phyloP scores from a whole-genome alignment of 1,140 invertebrate species.

The Phenacoccus solenopsis region DNA sequence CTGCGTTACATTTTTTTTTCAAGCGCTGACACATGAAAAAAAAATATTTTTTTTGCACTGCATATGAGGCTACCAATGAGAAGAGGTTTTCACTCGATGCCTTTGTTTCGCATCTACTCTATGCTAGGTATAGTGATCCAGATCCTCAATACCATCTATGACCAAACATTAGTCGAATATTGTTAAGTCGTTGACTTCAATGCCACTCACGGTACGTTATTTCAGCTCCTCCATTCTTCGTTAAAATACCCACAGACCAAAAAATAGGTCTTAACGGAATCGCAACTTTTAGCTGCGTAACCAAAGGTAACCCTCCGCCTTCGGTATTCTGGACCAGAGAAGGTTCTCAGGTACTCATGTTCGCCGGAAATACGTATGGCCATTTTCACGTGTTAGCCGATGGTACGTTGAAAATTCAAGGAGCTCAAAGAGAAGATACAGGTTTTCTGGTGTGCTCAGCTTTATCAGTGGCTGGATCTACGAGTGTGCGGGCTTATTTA shows the following conservation, averaged over 20 bases:
- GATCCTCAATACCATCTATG: no score
- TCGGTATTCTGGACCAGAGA: slow-evolving; percentile 80
- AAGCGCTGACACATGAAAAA: no score
- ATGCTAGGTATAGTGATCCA: no score
- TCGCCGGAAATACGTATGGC: slow-evolving; percentile 64
- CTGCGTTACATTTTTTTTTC: no score
- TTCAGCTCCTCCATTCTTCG: slow-evolving; percentile 64
- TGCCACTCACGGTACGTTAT: slow-evolving; percentile 45
- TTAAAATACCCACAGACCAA: slow-evolving; percentile 61
- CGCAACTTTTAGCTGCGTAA: slow-evolving; percentile 69
- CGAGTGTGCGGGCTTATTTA: slow-evolving; percentile 61
- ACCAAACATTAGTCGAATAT: no score
- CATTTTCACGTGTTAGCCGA: slow-evolving; percentile 58
- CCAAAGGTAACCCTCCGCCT: slow-evolving; percentile 67
- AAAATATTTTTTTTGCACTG: no score
- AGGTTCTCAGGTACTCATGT: slow-evolving; percentile 70
- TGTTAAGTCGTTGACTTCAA: no score
- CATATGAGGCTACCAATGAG: no score
- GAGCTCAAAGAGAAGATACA: slow-evolving; percentile 63
- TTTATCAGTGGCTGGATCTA: slow-evolving; percentile 72
- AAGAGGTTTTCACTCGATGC: no score
- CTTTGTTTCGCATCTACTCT: no score
- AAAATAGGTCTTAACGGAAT: slow-evolving; percentile 59
- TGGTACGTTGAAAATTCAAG: slow-evolving; percentile 60
- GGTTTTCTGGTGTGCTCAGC: slow-evolving; percentile 80